Evolutionary conservation across 2,888 invertebrate species (phyloP).

Genomic region (Meteorus colon): DNA sequence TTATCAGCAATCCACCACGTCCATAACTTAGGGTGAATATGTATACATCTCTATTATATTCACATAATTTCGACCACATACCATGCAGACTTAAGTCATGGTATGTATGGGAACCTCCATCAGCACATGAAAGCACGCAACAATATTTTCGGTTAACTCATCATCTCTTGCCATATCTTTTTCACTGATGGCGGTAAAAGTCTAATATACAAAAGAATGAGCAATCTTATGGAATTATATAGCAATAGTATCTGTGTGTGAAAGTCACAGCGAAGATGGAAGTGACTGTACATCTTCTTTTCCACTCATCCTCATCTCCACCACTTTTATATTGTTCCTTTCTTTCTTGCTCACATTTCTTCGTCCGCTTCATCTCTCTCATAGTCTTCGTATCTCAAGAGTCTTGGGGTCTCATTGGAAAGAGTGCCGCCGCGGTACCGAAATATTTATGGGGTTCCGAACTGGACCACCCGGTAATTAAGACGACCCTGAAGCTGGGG

Average conservation of each 20-base stretch:
- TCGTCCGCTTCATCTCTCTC: background rate
- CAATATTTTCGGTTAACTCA: background rate
- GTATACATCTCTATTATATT: too few species aligned
- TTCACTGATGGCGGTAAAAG: constrained; percentile 9
- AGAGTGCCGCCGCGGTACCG: constrained; percentile 59
- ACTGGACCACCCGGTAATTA: constrained; percentile 70
- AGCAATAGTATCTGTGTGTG: constrained; percentile 11
- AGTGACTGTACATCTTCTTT: constrained; percentile 17
- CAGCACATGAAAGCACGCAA: background rate
- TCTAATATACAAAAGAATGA: constrained; percentile 27
- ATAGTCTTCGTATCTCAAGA: constrained; percentile 7
- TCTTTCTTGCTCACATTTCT: background rate
- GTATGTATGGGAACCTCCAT: background rate
- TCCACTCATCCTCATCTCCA: background rate
- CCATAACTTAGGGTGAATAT: too few species aligned
- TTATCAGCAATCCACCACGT: too few species aligned
- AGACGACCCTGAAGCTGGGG: constrained; percentile 68
- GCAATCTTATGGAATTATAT: constrained; percentile 39
- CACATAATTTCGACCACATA: too few species aligned
- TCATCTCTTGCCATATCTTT: background rate
- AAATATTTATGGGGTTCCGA: constrained; percentile 69
- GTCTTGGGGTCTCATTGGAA: constrained; percentile 33
- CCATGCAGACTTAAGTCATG: too few species aligned
- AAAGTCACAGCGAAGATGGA: constrained; percentile 1
- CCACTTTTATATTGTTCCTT: background rate